Conservation (phyloP, 2,888 invertebrate species). For the Drosophila buzzatii region DNA sequence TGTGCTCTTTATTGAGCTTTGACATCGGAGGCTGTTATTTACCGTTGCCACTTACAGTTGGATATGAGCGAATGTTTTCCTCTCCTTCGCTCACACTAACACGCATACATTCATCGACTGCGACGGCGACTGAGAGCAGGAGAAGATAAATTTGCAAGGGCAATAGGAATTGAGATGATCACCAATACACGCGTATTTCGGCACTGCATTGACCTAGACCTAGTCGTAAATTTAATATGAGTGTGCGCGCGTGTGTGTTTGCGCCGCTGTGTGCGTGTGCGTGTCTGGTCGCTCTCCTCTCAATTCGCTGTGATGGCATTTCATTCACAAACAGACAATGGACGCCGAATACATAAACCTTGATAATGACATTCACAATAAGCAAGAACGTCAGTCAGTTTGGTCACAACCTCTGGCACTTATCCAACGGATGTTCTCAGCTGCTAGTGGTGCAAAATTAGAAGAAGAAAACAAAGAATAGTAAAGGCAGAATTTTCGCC, state of each 20-base stretch:
- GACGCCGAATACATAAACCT: slow-evolving; percentile 60
- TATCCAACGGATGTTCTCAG: slow-evolving; percentile 66
- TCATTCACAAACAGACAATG: slow-evolving; percentile 61
- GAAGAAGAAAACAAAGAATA: slow-evolving; percentile 15
- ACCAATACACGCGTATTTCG: slow-evolving; percentile 18
- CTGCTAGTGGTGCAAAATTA: slow-evolving; percentile 58
- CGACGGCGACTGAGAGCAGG: neutral
- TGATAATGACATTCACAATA: slow-evolving; percentile 77
- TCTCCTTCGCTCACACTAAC: neutral
- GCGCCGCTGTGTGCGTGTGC: slow-evolving; percentile 8
- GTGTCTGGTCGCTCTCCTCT: slow-evolving; percentile 16
- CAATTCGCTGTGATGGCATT: slow-evolving; percentile 16
- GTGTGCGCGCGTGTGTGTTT: slow-evolving; percentile 9
- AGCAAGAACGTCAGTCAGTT: slow-evolving; percentile 41
- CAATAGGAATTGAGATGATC: slow-evolving; percentile 28
- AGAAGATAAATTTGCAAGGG: slow-evolving; percentile 7
- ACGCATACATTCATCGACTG: neutral
- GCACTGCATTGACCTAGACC: slow-evolving; percentile 49
- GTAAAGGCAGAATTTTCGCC: slow-evolving; percentile 27
- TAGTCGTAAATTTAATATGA: slow-evolving; percentile 23
- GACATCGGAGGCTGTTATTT: slow-evolving; percentile 40
- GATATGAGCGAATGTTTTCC: neutral
- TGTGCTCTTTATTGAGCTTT: slow-evolving; percentile 29
- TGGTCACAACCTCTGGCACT: slow-evolving; percentile 74
- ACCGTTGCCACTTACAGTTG: slow-evolving; percentile 39